Evolutionary conservation across 2,113 vertebrate species (phyloP).

Genomic region (Ciconia stormi): DNA sequence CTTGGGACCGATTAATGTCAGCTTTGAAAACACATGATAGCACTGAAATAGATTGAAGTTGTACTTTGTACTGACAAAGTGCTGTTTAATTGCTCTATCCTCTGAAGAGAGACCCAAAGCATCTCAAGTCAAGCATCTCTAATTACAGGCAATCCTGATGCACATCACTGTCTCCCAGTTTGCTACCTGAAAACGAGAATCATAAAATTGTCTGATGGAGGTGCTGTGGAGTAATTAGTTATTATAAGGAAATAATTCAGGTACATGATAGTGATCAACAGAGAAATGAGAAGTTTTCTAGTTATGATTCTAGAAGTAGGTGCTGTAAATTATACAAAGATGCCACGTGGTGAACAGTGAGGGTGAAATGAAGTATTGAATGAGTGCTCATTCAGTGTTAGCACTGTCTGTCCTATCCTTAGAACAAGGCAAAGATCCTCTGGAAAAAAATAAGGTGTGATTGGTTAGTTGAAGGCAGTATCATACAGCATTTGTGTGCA

Average conservation of each 20-base stretch:
- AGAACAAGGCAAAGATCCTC: not conserved
- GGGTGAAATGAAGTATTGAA: not conserved
- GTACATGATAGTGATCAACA: not conserved
- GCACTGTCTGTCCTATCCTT: not conserved
- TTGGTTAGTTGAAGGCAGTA: not conserved
- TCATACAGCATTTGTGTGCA: not conserved
- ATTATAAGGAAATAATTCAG: not conserved
- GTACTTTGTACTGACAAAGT: slow-evolving; percentile 61
- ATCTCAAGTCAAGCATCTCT: slow-evolving; percentile 38
- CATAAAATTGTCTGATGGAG: not conserved
- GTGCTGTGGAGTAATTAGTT: not conserved
- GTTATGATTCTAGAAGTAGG: not conserved
- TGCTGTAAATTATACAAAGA: not conserved
- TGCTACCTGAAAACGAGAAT: not conserved
- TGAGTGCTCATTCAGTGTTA: not conserved
- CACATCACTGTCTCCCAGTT: not conserved
- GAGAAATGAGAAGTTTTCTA: not conserved
- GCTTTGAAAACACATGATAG: slow-evolving; percentile 57
- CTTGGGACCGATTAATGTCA: slow-evolving; percentile 43
- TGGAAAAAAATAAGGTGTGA: not conserved
- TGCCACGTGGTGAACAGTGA: not conserved
- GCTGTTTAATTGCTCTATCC: slow-evolving; percentile 56
- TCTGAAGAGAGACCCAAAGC: slow-evolving; percentile 52
- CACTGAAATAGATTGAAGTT: slow-evolving; percentile 54
- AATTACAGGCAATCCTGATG: slow-evolving; percentile 7